Conservation (phyloP, 2,113 vertebrate genomes). For the Epinephelus fuscoguttatus region DNA sequence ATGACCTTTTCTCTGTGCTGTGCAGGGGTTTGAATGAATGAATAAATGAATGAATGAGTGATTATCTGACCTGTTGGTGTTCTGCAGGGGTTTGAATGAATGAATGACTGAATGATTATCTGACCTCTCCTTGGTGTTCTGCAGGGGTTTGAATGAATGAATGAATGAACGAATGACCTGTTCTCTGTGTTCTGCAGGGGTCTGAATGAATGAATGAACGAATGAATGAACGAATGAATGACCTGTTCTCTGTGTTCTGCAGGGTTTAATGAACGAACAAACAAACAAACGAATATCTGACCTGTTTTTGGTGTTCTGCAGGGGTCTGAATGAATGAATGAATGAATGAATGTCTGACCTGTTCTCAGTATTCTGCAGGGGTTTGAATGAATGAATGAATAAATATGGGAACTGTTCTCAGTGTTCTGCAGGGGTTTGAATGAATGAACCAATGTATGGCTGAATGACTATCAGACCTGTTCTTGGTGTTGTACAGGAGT, state of each 20-base stretch:
- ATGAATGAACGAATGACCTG: slow-evolving; percentile 69
- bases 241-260: too few relatives aligned
- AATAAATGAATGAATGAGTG: not conserved
- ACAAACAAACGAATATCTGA: not conserved
- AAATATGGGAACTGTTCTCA: too few relatives aligned
- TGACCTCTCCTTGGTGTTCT: too few relatives aligned
- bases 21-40: not conserved
- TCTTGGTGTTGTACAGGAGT: too few relatives aligned
- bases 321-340: too few relatives aligned
- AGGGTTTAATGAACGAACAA: not conserved
- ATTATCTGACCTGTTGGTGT: slow-evolving; percentile 20
- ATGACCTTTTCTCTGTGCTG: not conserved
- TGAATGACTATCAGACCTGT: too few relatives aligned
- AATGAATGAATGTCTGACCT: too few relatives aligned
- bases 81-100: not conserved
- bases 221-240: not conserved
- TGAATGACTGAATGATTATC: not conserved
- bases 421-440: too few relatives aligned
- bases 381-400: too few relatives aligned
- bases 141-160: not conserved
- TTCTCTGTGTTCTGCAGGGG: slow-evolving; percentile 84
- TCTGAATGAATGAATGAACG: not conserved
- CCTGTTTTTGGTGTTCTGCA: too few relatives aligned
- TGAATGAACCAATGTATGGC: too few relatives aligned
- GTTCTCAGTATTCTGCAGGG: too few relatives aligned